Conservation (phyloP, 1,140 invertebrate genomes). For the Armadillidium nasatum region DNA sequence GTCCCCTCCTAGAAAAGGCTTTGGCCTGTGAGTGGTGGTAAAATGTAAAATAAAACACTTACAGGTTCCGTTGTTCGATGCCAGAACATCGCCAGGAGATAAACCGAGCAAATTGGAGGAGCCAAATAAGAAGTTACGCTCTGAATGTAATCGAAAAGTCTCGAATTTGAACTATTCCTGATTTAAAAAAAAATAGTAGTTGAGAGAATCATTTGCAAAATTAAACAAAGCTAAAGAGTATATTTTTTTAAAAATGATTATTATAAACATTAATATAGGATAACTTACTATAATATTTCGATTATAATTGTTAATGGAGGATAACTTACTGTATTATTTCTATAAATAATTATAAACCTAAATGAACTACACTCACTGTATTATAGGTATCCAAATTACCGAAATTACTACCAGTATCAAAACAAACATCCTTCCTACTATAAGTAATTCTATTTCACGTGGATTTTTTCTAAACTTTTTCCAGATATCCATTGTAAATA, state of each 20-base stretch:
- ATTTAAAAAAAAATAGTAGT: too few relatives aligned
- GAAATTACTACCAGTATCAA: slow-evolving; percentile 54
- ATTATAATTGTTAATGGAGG: too few relatives aligned
- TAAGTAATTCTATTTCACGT: slow-evolving; percentile 4
- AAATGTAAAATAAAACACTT: too few relatives aligned
- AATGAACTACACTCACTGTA: slow-evolving; percentile 46
- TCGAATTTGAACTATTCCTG: slow-evolving; percentile 42
- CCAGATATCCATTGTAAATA: slow-evolving; percentile 58
- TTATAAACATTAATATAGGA: too few relatives aligned
- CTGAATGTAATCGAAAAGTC: slow-evolving; percentile 58
- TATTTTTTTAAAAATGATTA: too few relatives aligned
- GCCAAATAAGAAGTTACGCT: slow-evolving; percentile 56
- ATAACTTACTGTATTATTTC: too few relatives aligned
- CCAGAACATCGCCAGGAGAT: slow-evolving; percentile 54
- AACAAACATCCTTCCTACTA: slow-evolving; percentile 46
- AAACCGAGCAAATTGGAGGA: slow-evolving; percentile 57
- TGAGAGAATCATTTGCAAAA: too few relatives aligned
- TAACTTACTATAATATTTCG: too few relatives aligned
- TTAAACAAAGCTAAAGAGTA: too few relatives aligned
- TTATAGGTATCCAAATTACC: slow-evolving; percentile 57
- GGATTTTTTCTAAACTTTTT: slow-evolving; percentile 35
- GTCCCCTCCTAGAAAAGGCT: too few relatives aligned
- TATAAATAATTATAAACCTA: too few relatives aligned
- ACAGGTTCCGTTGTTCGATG: slow-evolving; percentile 54
- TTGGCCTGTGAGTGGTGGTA: too few relatives aligned